Evolutionary conservation across 2,888 invertebrate species (phyloP).

Genomic region (Pandemis corylana): DNA sequence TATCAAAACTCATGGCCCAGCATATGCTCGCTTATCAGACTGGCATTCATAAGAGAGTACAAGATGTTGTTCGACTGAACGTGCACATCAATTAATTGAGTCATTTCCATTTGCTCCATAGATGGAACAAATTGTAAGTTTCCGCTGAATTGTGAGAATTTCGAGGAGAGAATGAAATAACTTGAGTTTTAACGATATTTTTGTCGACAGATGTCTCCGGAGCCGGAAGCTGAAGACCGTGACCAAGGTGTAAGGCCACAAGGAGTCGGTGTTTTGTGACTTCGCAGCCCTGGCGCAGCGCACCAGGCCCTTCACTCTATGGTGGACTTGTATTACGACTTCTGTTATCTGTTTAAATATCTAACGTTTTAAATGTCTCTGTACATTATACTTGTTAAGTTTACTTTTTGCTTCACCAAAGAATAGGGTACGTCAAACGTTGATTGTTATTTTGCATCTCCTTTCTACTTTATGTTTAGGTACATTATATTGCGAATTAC

Average conservation of each 20-base stretch:
- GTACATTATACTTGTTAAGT: constrained; percentile 43
- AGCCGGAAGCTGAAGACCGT: constrained; percentile 74
- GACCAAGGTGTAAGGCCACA: constrained; percentile 71
- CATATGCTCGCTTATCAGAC: too few species aligned
- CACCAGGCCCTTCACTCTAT: constrained; percentile 36
- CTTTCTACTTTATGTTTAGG: constrained; percentile 7
- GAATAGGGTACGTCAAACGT: constrained; percentile 37
- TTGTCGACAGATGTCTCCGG: constrained; percentile 67
- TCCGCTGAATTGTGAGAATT: neutral
- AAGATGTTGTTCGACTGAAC: too few species aligned
- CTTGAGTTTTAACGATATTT: neutral
- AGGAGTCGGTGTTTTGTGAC: constrained; percentile 29
- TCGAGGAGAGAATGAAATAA: neutral
- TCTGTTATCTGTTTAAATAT: constrained; percentile 42
- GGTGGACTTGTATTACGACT: constrained; percentile 37
- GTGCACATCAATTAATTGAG: too few species aligned
- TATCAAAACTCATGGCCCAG: too few species aligned
- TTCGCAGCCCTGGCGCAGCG: constrained; percentile 42
- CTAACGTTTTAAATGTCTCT: constrained; percentile 29
- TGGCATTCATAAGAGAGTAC: too few species aligned
- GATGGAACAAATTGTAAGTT: neutral
- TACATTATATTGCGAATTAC: constrained; percentile 24
- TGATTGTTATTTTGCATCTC: constrained; percentile 29
- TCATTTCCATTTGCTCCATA: too few species aligned
- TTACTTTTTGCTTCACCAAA: constrained; percentile 49